Percentiles rank a stretch among this genome's conserved stretches.
Conservation (phyloP, 1,140 invertebrate genomes). For the Euwallacea fornicatus region DNA sequence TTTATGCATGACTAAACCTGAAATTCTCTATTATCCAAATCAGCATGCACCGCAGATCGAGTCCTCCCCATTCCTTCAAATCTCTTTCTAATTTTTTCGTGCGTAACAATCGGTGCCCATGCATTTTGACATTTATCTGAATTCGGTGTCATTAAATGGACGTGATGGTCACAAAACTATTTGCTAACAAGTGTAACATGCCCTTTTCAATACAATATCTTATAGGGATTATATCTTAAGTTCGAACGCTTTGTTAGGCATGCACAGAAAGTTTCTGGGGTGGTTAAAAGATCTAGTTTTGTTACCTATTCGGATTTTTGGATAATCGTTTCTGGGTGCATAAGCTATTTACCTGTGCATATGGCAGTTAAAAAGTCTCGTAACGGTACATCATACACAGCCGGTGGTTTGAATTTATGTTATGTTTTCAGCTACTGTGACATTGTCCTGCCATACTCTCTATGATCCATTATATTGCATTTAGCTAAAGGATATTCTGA, state of each 20-base stretch:
- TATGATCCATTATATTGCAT: too few relatives aligned
- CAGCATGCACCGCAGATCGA: not conserved
- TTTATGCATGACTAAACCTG: conserved; percentile 12
- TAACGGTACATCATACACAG: not conserved
- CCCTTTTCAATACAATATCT: conserved; percentile 16
- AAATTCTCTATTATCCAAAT: too few relatives aligned
- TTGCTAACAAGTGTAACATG: conserved; percentile 33
- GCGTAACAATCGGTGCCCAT: conserved; percentile 36
- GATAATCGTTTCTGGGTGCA: conserved; percentile 20
- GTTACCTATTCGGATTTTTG: conserved; percentile 24
- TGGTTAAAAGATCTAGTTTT: conserved; percentile 29
- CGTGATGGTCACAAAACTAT: conserved; percentile 33
- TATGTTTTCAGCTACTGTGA: too few relatives aligned
- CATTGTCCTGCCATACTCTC: too few relatives aligned
- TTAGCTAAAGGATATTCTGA: too few relatives aligned
- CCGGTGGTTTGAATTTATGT: too few relatives aligned
- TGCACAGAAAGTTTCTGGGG: conserved; percentile 19
- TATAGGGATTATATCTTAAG: conserved; percentile 32
- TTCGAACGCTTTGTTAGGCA: conserved; percentile 31
- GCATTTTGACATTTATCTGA: conserved; percentile 35
- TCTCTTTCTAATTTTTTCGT: conserved; percentile 28
- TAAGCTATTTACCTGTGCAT: conserved; percentile 31
- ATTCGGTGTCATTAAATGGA: conserved; percentile 34
- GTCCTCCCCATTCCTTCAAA: not conserved
- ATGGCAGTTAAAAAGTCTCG: conserved; percentile 23